Conservation (phyloP, 2,888 invertebrate species). For the Mylabris sibirica region DNA sequence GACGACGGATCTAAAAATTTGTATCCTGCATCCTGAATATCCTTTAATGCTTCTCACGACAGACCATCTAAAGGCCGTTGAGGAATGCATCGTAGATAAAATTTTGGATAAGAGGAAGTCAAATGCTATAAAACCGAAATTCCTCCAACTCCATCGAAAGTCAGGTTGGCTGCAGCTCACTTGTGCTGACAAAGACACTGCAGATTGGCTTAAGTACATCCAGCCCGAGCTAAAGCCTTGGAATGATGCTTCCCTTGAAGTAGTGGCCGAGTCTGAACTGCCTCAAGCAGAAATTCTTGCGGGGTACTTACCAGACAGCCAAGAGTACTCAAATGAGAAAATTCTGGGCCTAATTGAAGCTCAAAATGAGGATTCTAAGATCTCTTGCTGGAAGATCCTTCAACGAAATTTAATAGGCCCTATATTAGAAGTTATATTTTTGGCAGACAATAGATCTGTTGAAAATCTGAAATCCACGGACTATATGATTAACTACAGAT, state of each 20-base stretch:
- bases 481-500: not conserved
- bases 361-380: not conserved
- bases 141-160: not conserved
- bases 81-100: not conserved
- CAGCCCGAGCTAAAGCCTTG: not conserved
- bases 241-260: constrained; percentile 8
- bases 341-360: not conserved
- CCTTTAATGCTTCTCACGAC: not conserved
- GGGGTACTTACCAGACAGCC: not conserved
- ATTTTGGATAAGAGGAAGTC: not conserved
- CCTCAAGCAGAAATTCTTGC: not conserved
- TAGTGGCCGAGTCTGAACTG: not conserved
- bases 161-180: not conserved
- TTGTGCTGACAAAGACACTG: not conserved
- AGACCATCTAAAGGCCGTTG: not conserved
- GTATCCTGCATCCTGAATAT: not conserved
- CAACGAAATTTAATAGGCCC: not conserved
- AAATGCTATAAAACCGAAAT: not conserved
- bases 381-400: not conserved
- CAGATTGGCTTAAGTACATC: not conserved
- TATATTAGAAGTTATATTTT: not conserved
- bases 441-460: not conserved
- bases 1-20: not conserved
- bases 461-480: not conserved
- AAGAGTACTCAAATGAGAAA: not conserved